Base-by-base conservation (phyloP, 1,140 invertebrate species). In the Asbolus verrucosus region DNA sequence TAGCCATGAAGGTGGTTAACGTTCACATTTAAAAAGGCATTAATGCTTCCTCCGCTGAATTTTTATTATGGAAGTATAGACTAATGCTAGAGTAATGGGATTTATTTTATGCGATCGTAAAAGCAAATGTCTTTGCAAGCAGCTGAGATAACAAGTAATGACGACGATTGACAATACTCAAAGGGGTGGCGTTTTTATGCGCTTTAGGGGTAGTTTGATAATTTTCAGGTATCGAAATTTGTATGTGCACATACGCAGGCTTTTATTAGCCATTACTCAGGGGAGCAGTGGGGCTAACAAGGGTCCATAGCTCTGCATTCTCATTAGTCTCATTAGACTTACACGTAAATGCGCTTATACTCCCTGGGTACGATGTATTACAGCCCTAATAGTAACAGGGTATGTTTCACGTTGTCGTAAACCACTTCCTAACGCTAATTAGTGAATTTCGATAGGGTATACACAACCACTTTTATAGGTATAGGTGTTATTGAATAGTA, bases 341-440 rank as follows among this genome's bases (percentile, higher is more conserved):
- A 73, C 71, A 73, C 68, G 71, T 73, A 73, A 73, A 73, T 73
- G 71, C 67, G 71, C 71, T 73, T 67, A 73, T 63, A 30, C 38
- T 50, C 31, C 62, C 33, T 21, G 24, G 31, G 21, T 67, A 73
- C 68, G 65, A 33, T 73, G 33, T 62, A 70, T 50, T 72, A 69
- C 18, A 24, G 24, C 62, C 61, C 4, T 63, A 70, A 70, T 59
- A 63, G 67, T 65, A n/a, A 46, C 36, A n/a, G 15, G 43, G 41
- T 39, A 46, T 65, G 31, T 65, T 65, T n/a, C n/a, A n/a, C n/a
- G n/a, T n/a, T n/a, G n/a, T n/a, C n/a, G n/a, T n/a, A n/a, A n/a
- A n/a, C n/a, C n/a, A n/a, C n/a, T n/a, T n/a, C n/a, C n/a, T n/a
- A n/a, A n/a, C n/a, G n/a, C n/a, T n/a, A n/a, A n/a, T n/a, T n/a